A percentile compares a stretch with the other conserved stretches of the same genome.
Conservation (phyloP, 2,113 vertebrate species). For the Barbus barbus region DNA sequence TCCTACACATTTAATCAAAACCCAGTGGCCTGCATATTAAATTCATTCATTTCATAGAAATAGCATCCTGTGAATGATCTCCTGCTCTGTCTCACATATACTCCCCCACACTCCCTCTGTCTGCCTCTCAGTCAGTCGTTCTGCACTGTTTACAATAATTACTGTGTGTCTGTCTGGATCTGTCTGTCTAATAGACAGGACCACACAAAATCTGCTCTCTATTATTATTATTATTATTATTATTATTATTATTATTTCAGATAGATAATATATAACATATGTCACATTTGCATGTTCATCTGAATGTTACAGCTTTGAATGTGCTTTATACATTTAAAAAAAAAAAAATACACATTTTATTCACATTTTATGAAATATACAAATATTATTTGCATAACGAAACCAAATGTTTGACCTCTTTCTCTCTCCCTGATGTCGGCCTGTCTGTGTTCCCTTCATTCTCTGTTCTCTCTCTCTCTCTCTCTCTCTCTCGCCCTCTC, state of each 20-base stretch:
- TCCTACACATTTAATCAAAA: conserved; percentile 16
- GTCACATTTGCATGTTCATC: too few species aligned
- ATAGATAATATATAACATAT: too few species aligned
- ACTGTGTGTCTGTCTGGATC: background rate
- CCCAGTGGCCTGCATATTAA: conserved; percentile 13
- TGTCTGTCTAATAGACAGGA: background rate
- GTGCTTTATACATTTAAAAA: too few species aligned
- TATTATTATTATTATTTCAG: too few species aligned
- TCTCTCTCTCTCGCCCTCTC: background rate
- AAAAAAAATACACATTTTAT: too few species aligned
- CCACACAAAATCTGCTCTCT: background rate
- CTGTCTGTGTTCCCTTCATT: background rate
- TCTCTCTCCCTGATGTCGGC: background rate
- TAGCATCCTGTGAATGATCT: background rate
- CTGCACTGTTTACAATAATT: conserved; percentile 17
- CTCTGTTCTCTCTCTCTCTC: background rate
- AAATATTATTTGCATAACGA: background rate
- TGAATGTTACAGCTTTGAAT: too few species aligned
- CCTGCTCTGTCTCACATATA: background rate
- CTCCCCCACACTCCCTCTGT: conserved; percentile 1
- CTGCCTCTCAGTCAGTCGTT: background rate
- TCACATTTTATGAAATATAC: background rate
- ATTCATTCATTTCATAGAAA: background rate
- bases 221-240: too few species aligned
- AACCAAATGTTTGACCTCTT: background rate